phyloP scores from a whole-genome alignment of 2,888 invertebrate species.

The Chymomyza caudatula region DNA sequence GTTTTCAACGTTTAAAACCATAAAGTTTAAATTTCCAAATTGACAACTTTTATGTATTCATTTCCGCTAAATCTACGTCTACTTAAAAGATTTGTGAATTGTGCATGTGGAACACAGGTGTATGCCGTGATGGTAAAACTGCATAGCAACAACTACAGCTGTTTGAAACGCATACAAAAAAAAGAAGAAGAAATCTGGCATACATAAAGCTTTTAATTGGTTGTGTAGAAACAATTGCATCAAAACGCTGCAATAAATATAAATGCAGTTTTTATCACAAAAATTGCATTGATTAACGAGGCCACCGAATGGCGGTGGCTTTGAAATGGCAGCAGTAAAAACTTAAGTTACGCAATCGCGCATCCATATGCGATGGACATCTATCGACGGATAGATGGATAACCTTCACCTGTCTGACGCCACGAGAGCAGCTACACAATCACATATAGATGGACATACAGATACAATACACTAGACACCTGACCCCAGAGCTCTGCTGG shows the following conservation, averaged over 20 bases:
- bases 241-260: conserved; percentile 26
- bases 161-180: background rate
- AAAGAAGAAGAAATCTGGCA: no score
- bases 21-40: no score
- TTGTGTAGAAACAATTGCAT: background rate
- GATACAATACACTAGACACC: background rate
- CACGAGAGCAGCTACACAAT: background rate
- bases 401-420: background rate
- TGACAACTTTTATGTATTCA: no score
- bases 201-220: background rate
- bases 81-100: no score
- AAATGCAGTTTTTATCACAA: conserved; percentile 28
- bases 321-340: background rate
- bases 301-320: background rate
- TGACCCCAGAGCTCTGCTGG: background rate
- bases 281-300: conserved; percentile 40
- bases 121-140: no score
- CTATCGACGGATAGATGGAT: background rate
- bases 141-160: conserved; percentile 11
- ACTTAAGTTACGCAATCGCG: background rate
- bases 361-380: background rate
- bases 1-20: no score
- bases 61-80: no score
- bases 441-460: background rate
- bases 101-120: no score